Percentiles rank a stretch among this genome's conserved stretches.
Evolutionary conservation across 2,797 vertebrate species (phyloP).

Genomic region (Artibeus jamaicensis): DNA sequence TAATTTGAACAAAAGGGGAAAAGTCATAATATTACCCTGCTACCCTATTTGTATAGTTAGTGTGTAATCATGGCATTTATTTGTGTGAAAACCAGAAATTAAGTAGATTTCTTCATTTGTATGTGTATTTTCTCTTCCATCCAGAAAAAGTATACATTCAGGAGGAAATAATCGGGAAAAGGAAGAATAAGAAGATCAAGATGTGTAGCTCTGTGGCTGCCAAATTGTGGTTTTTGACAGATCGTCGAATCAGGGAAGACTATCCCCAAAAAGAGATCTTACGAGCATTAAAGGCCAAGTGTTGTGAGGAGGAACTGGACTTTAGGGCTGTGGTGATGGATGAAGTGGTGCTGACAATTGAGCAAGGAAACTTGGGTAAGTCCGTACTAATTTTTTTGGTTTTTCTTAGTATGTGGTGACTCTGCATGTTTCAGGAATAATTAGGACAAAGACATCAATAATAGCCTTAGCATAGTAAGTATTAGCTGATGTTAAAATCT

Average conservation of each 20-base stretch:
- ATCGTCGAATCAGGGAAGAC: slow-evolving; percentile 88
- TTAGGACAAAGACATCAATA: not conserved
- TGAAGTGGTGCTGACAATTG: slow-evolving; percentile 86
- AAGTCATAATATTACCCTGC: not conserved
- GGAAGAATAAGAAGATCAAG: slow-evolving; percentile 77
- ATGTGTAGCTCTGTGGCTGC: slow-evolving; percentile 87
- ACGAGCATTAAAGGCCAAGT: slow-evolving; percentile 86
- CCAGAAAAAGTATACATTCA: slow-evolving; percentile 68
- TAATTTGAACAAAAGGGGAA: not conserved
- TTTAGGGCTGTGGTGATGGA: slow-evolving; percentile 87
- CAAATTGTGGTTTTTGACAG: slow-evolving; percentile 88
- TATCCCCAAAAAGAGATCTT: slow-evolving; percentile 88
- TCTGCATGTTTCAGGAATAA: slow-evolving; percentile 3
- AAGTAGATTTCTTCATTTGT: slow-evolving; percentile 31
- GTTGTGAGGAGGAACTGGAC: slow-evolving; percentile 87
- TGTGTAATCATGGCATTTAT: not conserved
- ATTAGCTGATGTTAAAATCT: not conserved
- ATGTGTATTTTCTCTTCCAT: slow-evolving; percentile 64
- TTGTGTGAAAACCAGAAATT: not conserved
- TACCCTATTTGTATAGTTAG: not conserved
- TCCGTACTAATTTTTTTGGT: not conserved
- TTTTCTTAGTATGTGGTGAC: slow-evolving; percentile 20
- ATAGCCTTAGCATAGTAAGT: not conserved
- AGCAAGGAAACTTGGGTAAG: slow-evolving; percentile 88
- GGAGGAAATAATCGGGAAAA: slow-evolving; percentile 67